phyloP scores from a whole-genome alignment of 2,113 vertebrate genomes.

The Glaucidium brasilianum region DNA sequence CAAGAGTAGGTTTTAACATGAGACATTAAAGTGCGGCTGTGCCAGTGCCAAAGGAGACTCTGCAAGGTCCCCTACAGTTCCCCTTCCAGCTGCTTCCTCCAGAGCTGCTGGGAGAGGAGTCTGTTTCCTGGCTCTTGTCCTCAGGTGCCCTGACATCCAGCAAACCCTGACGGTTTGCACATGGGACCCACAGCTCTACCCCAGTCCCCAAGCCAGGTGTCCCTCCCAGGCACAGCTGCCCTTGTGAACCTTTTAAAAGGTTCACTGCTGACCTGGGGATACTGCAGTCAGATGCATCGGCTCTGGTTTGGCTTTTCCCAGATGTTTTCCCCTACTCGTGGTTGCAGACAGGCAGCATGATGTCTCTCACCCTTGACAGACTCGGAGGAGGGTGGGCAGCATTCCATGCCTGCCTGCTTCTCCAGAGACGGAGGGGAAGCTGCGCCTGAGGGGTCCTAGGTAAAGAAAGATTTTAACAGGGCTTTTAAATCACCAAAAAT shows the following conservation, averaged over 20 bases:
- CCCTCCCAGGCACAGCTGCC: neutral
- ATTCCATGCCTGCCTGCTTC: neutral
- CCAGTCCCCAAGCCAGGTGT: neutral
- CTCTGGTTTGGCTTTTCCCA: neutral
- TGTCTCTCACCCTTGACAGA: neutral
- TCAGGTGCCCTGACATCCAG: neutral
- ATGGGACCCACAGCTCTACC: neutral
- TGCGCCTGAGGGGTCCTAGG: rapidly evolving
- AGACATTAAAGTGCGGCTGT: rapidly evolving
- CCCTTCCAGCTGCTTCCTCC: neutral
- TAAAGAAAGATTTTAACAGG: neutral
- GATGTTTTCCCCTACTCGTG: neutral
- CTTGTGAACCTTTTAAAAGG: neutral
- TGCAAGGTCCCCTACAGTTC: neutral
- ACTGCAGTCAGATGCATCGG: neutral
- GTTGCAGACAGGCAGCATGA: neutral
- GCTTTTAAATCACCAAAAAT: neutral
- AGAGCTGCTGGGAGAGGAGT: neutral
- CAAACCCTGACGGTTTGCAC: neutral
- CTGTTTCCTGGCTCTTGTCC: neutral
- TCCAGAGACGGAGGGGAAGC: neutral
- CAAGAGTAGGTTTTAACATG: neutral
- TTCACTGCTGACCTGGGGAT: neutral
- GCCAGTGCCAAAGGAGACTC: neutral
- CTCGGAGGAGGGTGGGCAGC: neutral